A percentile compares a stretch with the other conserved stretches of the same genome.
These are phyloP conservation scores for Sciurus vulgaris DNA, from an alignment of 2,797 vertebrate genomes.

Conservation along the genomic window DNA sequence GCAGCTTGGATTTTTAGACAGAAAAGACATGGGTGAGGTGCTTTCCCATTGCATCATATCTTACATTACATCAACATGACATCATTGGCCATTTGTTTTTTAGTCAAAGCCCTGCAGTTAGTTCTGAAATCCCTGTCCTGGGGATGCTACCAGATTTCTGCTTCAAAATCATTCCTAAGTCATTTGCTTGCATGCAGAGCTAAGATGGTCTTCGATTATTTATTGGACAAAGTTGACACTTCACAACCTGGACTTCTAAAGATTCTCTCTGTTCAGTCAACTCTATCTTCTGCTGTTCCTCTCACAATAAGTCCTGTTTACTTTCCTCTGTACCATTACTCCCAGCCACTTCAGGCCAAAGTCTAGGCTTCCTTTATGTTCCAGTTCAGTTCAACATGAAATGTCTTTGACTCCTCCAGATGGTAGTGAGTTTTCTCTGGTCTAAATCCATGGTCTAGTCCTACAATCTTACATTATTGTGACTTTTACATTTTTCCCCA, in stretches of 20 bases:
- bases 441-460: background rate
- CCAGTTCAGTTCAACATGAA: background rate
- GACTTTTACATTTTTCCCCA: background rate
- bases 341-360: background rate
- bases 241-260: background rate
- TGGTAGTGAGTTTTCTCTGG: background rate
- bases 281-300: background rate
- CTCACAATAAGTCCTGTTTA: background rate
- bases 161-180: background rate
- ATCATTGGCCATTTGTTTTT: background rate
- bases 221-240: background rate
- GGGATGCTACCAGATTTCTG: background rate
- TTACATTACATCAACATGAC: background rate
- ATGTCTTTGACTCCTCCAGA: background rate
- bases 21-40: background rate
- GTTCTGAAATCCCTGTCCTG: background rate
- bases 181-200: background rate
- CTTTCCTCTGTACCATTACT: background rate
- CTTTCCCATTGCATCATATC: background rate
- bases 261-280: background rate
- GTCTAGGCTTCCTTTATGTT: background rate
- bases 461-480: background rate
- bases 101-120: background rate
- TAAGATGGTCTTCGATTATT: conserved; percentile 22
- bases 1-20: background rate